A percentile compares a stretch with the other conserved stretches of the same genome.
Conservation (phyloP, 2,797 vertebrate genomes). For the Enteromius trimaculatus region DNA sequence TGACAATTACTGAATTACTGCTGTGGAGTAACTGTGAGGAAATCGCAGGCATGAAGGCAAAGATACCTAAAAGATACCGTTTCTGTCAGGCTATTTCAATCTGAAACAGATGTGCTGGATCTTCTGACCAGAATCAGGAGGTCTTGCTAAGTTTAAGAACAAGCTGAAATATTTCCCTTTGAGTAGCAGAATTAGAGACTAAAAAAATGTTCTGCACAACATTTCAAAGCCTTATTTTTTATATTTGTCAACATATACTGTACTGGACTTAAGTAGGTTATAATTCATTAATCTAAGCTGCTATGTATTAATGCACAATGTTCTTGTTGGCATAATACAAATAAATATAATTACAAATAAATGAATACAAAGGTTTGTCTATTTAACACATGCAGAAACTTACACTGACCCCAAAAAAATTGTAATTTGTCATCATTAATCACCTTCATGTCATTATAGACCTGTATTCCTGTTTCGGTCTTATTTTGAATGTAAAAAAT, state of each 20-base stretch:
- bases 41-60: slow-evolving; percentile 46
- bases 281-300: neutral
- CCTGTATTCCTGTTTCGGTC: too few species aligned
- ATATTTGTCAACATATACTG: neutral
- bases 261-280: slow-evolving; percentile 6
- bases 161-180: slow-evolving; percentile 26
- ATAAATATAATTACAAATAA: neutral
- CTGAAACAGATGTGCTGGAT: slow-evolving; percentile 75
- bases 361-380: neutral
- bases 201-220: neutral
- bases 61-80: slow-evolving; percentile 50
- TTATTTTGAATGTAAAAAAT: too few species aligned
- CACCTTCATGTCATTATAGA: too few species aligned
- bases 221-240: neutral
- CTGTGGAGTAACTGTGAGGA: slow-evolving; percentile 60
- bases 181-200: neutral
- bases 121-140: slow-evolving; percentile 51
- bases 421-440: too few species aligned
- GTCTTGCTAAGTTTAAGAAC: slow-evolving; percentile 48
- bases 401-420: neutral
- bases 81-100: slow-evolving; percentile 66
- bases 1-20: slow-evolving; percentile 57
- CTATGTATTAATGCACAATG: slow-evolving; percentile 2
- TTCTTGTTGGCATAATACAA: neutral
- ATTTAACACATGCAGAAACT: slow-evolving; percentile 3